Evolutionary conservation across 2,113 vertebrate genomes (phyloP).

Genomic region (Erythrocercus mccallii): DNA sequence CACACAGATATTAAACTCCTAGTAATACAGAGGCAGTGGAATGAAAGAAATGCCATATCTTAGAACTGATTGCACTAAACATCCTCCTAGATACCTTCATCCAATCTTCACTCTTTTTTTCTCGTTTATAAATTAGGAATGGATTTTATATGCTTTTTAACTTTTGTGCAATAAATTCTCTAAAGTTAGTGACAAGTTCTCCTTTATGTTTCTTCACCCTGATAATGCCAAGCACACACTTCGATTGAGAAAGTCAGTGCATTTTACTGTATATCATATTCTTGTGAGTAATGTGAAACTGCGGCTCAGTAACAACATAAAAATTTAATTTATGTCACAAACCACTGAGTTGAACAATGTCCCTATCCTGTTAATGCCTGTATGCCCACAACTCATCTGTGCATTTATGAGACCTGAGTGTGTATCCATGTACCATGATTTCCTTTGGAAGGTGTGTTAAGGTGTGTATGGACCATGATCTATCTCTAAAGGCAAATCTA

Average conservation of each 20-base stretch:
- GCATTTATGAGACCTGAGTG: not conserved
- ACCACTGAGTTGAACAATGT: not conserved
- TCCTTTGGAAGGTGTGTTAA: not conserved
- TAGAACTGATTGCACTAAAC: not conserved
- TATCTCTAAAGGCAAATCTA: not conserved
- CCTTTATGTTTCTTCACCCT: not conserved
- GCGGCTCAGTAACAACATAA: not conserved
- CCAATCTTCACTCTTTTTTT: not conserved
- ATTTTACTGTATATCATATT: not conserved
- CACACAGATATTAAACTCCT: not conserved
- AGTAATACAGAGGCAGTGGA: not conserved
- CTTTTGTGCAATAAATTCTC: not conserved
- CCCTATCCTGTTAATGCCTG: not conserved
- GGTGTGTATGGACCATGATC: too few relatives aligned
- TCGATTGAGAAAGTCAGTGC: not conserved
- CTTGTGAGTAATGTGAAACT: not conserved
- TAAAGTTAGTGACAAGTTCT: not conserved
- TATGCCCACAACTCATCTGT: not conserved
- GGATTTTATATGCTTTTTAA: not conserved
- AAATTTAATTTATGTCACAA: not conserved
- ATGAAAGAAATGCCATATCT: not conserved
- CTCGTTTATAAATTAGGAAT: not conserved
- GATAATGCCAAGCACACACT: not conserved
- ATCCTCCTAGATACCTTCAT: not conserved
- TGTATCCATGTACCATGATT: not conserved